Percentiles rank a stretch among this genome's conserved stretches.
Conservation (phyloP, 1,140 invertebrate species). For the Drosophila mojavensis region DNA sequence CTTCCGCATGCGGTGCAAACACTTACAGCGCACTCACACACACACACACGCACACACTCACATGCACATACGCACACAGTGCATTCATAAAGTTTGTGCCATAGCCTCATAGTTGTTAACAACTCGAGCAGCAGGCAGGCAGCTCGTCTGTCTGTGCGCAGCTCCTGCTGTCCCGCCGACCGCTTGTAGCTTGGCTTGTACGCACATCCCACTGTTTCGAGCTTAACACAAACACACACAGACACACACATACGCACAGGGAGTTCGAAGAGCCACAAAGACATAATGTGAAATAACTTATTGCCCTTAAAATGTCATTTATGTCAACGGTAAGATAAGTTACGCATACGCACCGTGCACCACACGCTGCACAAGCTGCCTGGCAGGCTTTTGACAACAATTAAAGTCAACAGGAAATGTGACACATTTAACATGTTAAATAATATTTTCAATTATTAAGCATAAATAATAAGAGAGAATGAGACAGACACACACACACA, state of each 20-base stretch:
- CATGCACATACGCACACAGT: conserved; percentile 2
- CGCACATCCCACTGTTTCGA: conserved; percentile 28
- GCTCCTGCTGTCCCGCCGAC: conserved; percentile 59
- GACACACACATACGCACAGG: not conserved
- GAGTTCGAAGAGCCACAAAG: conserved; percentile 31
- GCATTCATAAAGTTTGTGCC: conserved; percentile 76
- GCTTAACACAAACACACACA: conserved; percentile 15
- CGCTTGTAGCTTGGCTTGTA: conserved; percentile 73
- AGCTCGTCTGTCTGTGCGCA: conserved; percentile 25
- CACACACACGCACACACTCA: conserved; percentile 35
- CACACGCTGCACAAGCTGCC: conserved; percentile 28
- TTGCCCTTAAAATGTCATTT: conserved; percentile 83
- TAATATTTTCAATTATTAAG: conserved; percentile 80
- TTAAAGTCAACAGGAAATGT: conserved; percentile 81
- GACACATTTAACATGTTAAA: conserved; percentile 78
- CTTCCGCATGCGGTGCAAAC: conserved; percentile 81
- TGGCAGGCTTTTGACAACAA: conserved; percentile 68
- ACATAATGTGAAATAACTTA: conserved; percentile 82
- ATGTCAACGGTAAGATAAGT: conserved; percentile 82
- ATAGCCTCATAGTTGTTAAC: conserved; percentile 80
- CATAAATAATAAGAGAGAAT: conserved; percentile 54
- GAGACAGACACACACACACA: not conserved
- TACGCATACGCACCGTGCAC: conserved; percentile 69
- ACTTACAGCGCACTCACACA: conserved; percentile 59
- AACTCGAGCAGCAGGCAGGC: conserved; percentile 62